Conservation (phyloP, 2,113 vertebrate genomes). For the Hylia prasina region DNA sequence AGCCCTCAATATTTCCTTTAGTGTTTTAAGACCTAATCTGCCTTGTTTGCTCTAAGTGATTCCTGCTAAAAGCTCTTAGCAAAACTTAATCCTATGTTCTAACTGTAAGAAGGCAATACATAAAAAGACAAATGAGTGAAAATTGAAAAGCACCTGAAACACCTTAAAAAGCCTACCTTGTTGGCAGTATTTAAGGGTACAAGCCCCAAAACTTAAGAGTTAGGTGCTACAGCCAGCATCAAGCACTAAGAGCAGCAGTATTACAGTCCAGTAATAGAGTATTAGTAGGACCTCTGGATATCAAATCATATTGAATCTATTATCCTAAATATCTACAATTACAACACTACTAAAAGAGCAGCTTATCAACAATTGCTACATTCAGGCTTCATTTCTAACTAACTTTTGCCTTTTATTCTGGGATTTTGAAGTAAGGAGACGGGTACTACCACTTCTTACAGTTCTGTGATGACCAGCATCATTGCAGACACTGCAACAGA, state of each 20-base stretch:
- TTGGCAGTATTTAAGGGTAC: background rate
- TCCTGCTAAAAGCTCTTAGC: background rate
- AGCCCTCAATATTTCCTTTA: background rate
- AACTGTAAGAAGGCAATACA: background rate
- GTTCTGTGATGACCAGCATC: background rate
- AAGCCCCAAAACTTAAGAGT: background rate
- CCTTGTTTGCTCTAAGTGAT: background rate
- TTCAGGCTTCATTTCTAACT: background rate
- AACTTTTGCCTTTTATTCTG: background rate
- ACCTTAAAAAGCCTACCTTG: background rate
- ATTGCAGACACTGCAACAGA: background rate
- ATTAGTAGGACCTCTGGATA: background rate
- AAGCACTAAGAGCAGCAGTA: background rate
- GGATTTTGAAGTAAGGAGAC: background rate
- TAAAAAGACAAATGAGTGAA: background rate
- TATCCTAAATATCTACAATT: background rate
- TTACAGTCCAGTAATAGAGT: background rate
- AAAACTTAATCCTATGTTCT: background rate
- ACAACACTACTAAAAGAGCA: background rate
- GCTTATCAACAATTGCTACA: background rate
- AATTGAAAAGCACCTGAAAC: background rate
- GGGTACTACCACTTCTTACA: background rate
- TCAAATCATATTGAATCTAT: background rate
- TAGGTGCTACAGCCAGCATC: background rate
- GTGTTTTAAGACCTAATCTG: background rate